Conservation (phyloP, 2,888 invertebrate genomes). For the Aleiodes testaceus region DNA sequence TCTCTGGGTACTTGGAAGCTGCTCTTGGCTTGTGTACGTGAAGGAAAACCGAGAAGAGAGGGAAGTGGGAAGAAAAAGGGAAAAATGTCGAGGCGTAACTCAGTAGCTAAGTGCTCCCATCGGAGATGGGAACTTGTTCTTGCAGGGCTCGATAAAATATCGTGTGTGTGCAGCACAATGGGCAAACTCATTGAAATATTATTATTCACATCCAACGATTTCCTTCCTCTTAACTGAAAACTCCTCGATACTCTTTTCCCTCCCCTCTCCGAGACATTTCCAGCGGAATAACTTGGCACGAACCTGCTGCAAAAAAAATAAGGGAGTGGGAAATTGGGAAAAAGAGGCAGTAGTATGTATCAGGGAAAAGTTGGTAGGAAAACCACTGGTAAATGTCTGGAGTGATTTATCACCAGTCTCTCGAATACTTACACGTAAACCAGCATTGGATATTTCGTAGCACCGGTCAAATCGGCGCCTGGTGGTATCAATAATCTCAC, state of each 20-base stretch:
- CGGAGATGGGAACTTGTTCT: neutral
- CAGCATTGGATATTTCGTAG: constrained; percentile 85
- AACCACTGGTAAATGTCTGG: neutral
- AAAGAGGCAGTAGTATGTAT: constrained; percentile 47
- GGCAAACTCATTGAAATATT: neutral
- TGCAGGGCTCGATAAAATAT: constrained; percentile 24
- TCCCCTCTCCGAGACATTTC: neutral
- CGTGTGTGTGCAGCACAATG: constrained; percentile 6
- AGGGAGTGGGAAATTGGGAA: constrained; percentile 9
- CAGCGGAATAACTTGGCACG: constrained; percentile 9
- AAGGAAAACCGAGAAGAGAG: too few species aligned
- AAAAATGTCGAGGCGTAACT: constrained; percentile 20
- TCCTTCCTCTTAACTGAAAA: neutral
- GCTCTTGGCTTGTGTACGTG: constrained; percentile 3
- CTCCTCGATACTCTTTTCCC: neutral
- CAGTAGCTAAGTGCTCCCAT: constrained; percentile 28
- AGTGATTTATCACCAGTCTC: constrained; percentile 20
- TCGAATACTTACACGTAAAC: constrained; percentile 86
- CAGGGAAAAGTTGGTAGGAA: constrained; percentile 28
- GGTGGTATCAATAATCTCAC: constrained; percentile 84
- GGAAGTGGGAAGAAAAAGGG: neutral
- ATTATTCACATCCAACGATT: constrained; percentile 8
- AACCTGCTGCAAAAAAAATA: neutral
- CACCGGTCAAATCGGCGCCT: constrained; percentile 79
- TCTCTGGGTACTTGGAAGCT: constrained; percentile 5